phyloP scores from a whole-genome alignment of 2,113 vertebrate genomes.

The Phocoena phocoena region DNA sequence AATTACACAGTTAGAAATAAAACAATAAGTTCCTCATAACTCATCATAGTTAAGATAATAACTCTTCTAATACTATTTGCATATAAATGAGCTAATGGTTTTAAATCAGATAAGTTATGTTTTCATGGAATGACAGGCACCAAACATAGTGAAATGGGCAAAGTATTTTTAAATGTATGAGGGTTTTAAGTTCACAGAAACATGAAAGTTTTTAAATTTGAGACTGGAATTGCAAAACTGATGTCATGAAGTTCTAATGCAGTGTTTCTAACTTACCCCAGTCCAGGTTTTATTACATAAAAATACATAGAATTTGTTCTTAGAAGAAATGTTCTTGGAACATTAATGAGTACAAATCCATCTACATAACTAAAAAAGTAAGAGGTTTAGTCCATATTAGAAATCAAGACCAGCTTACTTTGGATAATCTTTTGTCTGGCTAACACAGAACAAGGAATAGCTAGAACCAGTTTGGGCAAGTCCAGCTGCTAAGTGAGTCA shows the following conservation, averaged over 20 bases:
- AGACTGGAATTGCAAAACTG: not conserved
- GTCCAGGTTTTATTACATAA: not conserved
- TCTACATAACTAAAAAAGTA: not conserved
- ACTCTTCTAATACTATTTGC: not conserved
- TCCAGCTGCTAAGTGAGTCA: constrained; percentile 59
- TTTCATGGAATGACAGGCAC: not conserved
- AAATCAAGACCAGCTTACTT: constrained; percentile 16
- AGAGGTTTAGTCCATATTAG: not conserved
- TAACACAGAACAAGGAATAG: constrained; percentile 23
- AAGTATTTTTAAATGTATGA: not conserved
- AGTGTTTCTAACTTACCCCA: not conserved
- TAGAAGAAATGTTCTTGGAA: not conserved
- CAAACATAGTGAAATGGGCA: not conserved
- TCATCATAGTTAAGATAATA: not conserved
- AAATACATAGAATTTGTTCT: not conserved
- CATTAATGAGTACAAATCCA: not conserved
- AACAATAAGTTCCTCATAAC: not conserved
- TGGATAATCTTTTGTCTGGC: not conserved
- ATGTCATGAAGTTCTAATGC: not conserved
- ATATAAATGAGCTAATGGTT: not conserved
- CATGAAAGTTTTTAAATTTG: not conserved
- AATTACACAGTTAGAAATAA: not conserved
- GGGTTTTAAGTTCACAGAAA: not conserved
- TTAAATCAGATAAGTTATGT: constrained; percentile 14
- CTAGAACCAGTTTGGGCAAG: constrained; percentile 68